phyloP scores from a whole-genome alignment of 2,888 invertebrate species.

The Eulithis prunata region DNA sequence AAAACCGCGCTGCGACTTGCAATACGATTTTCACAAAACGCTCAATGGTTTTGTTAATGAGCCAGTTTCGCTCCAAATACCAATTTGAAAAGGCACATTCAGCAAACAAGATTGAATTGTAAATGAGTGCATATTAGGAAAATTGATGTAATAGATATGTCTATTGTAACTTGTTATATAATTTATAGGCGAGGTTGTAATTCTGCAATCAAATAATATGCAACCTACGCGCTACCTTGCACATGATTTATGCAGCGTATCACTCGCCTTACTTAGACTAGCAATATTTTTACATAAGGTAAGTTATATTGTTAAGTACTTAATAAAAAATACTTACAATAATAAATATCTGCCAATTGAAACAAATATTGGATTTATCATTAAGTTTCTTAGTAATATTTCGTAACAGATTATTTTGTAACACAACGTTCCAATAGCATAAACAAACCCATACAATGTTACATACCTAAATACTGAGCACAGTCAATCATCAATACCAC shows the following conservation, averaged over 20 bases:
- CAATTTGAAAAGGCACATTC: conserved; percentile 45
- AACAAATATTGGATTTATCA: no score
- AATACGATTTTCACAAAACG: conserved; percentile 22
- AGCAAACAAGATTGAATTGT: conserved; percentile 48
- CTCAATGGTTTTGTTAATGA: conserved; percentile 44
- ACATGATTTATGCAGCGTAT: conserved; percentile 1
- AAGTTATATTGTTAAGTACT: no score
- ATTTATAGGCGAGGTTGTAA: conserved; percentile 27
- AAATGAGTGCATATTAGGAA: conserved; percentile 44
- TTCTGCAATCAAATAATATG: conserved; percentile 26
- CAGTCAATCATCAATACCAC: conserved; percentile 33
- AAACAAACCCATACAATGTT: conserved; percentile 17
- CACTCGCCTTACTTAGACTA: not conserved
- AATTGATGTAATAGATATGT: conserved; percentile 46
- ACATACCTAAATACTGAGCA: conserved; percentile 22
- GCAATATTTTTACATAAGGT: not conserved
- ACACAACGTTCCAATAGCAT: not conserved
- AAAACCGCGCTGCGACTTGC: conserved; percentile 10
- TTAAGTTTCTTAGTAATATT: not conserved
- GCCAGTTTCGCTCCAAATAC: conserved; percentile 54
- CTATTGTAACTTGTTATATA: conserved; percentile 42
- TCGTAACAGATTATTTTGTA: conserved; percentile 3
- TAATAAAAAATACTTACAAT: no score
- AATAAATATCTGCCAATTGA: no score
- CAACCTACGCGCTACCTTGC: conserved; percentile 16